phyloP scores from a whole-genome alignment of 1,140 invertebrate genomes.

The Antheraea mylitta region DNA sequence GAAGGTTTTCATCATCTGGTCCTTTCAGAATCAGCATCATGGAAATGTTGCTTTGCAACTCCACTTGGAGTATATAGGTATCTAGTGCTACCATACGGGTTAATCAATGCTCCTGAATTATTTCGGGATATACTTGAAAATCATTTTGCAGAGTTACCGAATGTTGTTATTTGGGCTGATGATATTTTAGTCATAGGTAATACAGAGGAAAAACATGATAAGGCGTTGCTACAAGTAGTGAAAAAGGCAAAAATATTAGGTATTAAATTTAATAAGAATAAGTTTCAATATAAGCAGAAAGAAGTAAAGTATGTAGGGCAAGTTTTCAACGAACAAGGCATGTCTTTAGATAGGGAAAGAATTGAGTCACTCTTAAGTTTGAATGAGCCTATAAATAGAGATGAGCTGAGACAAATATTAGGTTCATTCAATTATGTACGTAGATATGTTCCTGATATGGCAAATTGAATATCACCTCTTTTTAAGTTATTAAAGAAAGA shows the following conservation, averaged over 20 bases:
- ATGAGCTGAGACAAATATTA: too few species aligned
- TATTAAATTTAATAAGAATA: conserved; percentile 55
- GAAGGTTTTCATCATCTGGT: conserved; percentile 27
- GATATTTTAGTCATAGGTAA: conserved; percentile 33
- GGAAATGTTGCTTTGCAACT: conserved; percentile 21
- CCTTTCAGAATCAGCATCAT: conserved; percentile 21
- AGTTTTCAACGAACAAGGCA: conserved; percentile 14
- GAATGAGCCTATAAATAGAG: too few species aligned
- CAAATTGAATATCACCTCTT: too few species aligned
- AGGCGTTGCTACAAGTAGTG: conserved; percentile 9
- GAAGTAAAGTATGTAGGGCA: conserved; percentile 55
- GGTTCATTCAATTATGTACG: too few species aligned
- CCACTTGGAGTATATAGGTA: conserved; percentile 20
- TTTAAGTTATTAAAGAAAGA: too few species aligned
- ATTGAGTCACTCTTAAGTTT: too few species aligned
- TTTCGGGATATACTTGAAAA: conserved; percentile 31
- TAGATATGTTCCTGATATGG: too few species aligned
- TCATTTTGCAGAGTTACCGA: conserved; percentile 30
- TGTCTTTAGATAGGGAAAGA: too few species aligned
- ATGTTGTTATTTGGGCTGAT: conserved; percentile 40
- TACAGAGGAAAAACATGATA: conserved; percentile 27
- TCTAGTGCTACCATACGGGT: conserved; percentile 32
- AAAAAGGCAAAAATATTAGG: conserved; percentile 30
- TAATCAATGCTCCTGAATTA: conserved; percentile 33
- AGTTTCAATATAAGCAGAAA: conserved; percentile 42